Conservation (phyloP, 2,797 vertebrate species). For the Sebastes ruberrimus region DNA sequence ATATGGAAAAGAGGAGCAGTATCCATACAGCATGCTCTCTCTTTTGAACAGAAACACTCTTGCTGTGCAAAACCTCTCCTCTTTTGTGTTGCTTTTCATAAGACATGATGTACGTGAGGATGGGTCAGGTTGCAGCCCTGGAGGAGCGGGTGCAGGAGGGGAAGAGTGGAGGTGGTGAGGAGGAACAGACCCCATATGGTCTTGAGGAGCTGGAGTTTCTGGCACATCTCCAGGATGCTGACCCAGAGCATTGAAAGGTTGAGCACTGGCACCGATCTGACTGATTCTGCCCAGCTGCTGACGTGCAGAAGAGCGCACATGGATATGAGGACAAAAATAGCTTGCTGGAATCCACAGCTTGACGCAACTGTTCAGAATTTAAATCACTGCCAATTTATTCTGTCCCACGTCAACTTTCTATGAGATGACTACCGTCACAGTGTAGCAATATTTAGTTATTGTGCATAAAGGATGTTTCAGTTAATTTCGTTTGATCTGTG, state of each 20-base stretch:
- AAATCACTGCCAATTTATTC: slow-evolving; percentile 33
- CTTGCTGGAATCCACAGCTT: slow-evolving; percentile 48
- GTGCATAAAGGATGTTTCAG: not conserved
- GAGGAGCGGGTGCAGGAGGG: slow-evolving; percentile 5
- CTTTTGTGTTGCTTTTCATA: slow-evolving; percentile 8
- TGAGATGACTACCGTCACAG: not conserved
- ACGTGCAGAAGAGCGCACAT: slow-evolving; percentile 64
- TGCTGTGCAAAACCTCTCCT: not conserved
- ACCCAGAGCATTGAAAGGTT: slow-evolving; percentile 64
- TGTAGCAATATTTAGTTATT: not conserved
- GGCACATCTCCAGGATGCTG: slow-evolving; percentile 62
- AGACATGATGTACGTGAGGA: slow-evolving; percentile 2
- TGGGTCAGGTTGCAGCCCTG: slow-evolving; percentile 35
- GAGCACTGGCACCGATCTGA: slow-evolving; percentile 60
- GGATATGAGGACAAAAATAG: slow-evolving; percentile 73
- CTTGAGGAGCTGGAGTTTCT: slow-evolving; percentile 56
- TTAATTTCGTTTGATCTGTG: not conserved
- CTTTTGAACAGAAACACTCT: not conserved
- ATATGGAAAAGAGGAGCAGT: not conserved
- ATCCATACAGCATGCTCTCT: not conserved
- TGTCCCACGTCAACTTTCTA: slow-evolving; percentile 18
- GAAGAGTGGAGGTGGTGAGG: not conserved
- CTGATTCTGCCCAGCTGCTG: slow-evolving; percentile 73
- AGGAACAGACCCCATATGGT: slow-evolving; percentile 68
- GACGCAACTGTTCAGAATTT: slow-evolving; percentile 47